Percentiles rank a stretch among this genome's conserved stretches.
Evolutionary conservation across 1,140 invertebrate genomes (phyloP).

Genomic region (Drosophila repleta): DNA sequence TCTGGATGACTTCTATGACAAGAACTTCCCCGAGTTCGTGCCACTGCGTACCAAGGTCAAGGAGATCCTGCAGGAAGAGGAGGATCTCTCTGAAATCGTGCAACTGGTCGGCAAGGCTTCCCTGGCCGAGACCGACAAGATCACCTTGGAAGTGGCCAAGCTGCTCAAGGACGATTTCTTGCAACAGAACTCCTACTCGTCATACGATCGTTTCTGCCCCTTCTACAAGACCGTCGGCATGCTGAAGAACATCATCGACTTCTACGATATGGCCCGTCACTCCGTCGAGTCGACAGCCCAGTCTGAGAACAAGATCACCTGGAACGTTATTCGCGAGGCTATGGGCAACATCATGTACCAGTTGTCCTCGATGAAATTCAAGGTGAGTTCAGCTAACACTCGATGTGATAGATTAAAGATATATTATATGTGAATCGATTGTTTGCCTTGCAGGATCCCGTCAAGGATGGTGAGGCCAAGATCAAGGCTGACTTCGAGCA

Average conservation of each 20-base stretch:
- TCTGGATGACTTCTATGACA: slow-evolving; percentile 99
- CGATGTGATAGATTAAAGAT: too few relatives aligned
- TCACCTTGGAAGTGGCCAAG: slow-evolving; percentile 99
- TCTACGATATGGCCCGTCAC: slow-evolving; percentile 99
- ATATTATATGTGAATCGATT: neutral
- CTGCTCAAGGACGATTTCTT: slow-evolving; percentile 99
- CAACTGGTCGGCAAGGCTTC: slow-evolving; percentile 99
- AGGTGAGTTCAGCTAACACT: slow-evolving; percentile 87
- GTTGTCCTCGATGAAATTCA: slow-evolving; percentile 99
- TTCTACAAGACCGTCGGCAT: slow-evolving; percentile 99
- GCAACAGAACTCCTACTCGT: slow-evolving; percentile 98
- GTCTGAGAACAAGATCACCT: slow-evolving; percentile 99
- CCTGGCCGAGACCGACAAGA: slow-evolving; percentile 99
- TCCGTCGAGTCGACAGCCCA: slow-evolving; percentile 99
- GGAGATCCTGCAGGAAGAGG: slow-evolving; percentile 99
- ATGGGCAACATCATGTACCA: slow-evolving; percentile 99
- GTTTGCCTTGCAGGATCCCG: slow-evolving; percentile 91
- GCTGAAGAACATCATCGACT: slow-evolving; percentile 99
- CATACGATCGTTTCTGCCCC: slow-evolving; percentile 99
- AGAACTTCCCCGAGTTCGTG: slow-evolving; percentile 99
- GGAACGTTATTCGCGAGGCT: slow-evolving; percentile 97
- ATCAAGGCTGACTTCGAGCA: slow-evolving; percentile 99
- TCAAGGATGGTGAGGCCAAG: slow-evolving; percentile 98
- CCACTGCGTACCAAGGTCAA: slow-evolving; percentile 96
- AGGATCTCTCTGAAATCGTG: slow-evolving; percentile 99